These are phyloP conservation scores for Gasterosteus nipponicus DNA, from an alignment of 2,113 vertebrate genomes.

Conservation along the genomic window DNA sequence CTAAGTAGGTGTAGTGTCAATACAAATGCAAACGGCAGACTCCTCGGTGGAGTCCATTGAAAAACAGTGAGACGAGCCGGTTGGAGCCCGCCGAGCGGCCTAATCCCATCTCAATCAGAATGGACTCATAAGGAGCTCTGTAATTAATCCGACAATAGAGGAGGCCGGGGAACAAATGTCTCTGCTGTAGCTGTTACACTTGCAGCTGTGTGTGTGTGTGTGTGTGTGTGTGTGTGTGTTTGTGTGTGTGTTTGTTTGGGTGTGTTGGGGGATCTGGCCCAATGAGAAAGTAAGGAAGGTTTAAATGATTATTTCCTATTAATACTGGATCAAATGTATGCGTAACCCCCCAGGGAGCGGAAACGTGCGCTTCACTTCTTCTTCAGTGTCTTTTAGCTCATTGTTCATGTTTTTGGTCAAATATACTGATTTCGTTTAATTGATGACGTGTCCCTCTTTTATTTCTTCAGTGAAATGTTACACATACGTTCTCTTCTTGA, in stretches of 20 bases:
- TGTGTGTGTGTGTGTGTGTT: conserved; percentile 8
- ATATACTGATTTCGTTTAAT: background rate
- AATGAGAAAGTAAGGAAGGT: background rate
- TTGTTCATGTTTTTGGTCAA: background rate
- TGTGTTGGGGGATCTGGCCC: too few species aligned
- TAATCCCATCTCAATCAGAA: conserved; percentile 72
- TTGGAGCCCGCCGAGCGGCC: conserved; percentile 45
- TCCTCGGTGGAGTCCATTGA: conserved; percentile 30
- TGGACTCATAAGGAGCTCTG: conserved; percentile 40
- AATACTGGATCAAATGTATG: background rate
- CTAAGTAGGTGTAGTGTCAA: conserved; percentile 36
- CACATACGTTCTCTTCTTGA: too few species aligned
- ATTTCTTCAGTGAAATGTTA: too few species aligned
- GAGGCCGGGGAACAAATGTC: conserved; percentile 54
- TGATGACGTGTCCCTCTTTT: background rate
- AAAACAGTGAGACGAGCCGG: conserved; percentile 45
- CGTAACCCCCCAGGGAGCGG: too few species aligned
- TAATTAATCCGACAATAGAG: conserved; percentile 67
- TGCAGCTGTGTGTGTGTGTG: conserved; percentile 38
- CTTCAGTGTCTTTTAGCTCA: background rate
- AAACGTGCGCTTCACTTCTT: too few species aligned
- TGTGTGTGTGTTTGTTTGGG: conserved; percentile 3
- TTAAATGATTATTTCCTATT: background rate
- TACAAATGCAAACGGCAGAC: conserved; percentile 49
- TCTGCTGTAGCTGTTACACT: conserved; percentile 47